Conservation (phyloP, 2,888 invertebrate species). For the Hyalella azteca region DNA sequence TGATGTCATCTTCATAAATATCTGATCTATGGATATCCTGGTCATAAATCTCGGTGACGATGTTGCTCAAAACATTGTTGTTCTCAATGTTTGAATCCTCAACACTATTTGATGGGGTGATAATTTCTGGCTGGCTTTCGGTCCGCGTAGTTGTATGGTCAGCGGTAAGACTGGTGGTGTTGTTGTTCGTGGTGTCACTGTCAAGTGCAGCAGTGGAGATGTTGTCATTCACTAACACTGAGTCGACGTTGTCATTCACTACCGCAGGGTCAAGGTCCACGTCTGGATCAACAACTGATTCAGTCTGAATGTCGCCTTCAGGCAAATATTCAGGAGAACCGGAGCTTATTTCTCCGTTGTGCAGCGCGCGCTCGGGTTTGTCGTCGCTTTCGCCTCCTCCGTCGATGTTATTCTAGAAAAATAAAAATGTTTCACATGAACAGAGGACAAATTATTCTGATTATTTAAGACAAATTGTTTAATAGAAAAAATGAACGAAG, state of each 20-base stretch:
- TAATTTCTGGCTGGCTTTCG: constrained; percentile 41
- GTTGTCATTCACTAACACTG: neutral
- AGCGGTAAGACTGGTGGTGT: neutral
- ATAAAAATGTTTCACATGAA: no score
- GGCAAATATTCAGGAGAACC: constrained; percentile 15
- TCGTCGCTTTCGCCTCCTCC: neutral
- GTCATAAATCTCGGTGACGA: constrained; percentile 45
- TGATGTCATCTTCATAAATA: constrained; percentile 48
- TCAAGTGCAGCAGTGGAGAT: neutral
- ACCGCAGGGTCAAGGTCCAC: neutral
- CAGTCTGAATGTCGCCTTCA: neutral
- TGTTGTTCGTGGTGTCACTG: constrained; percentile 5
- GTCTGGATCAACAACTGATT: neutral
- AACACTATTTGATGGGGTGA: constrained; percentile 37
- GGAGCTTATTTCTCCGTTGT: constrained; percentile 5
- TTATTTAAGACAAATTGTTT: no score
- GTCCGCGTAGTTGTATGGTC: constrained; percentile 3
- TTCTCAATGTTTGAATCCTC: constrained; percentile 54
- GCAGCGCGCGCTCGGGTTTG: constrained; percentile 2
- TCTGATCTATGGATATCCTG: constrained; percentile 59
- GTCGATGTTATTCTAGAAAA: neutral
- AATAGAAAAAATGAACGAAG: no score
- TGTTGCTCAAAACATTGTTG: constrained; percentile 43
- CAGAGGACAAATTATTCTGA: no score
- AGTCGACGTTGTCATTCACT: neutral